Base-by-base conservation (phyloP, 2,113 vertebrate genomes). In the Xiphophorus couchianus region DNA sequence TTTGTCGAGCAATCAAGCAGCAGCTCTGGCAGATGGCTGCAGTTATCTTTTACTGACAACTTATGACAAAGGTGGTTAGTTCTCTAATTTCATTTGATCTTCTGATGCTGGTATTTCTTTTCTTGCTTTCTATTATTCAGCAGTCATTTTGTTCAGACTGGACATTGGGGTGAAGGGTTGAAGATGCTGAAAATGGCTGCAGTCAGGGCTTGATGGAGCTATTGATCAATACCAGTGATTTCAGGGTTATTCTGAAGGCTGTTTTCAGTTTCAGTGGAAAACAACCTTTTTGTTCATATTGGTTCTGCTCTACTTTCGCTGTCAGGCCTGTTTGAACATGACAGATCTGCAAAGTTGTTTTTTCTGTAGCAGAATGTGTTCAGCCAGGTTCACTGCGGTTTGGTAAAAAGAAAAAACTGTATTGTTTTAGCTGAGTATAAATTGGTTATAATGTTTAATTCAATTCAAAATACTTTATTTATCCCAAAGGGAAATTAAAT, bases 1-100 rank as follows among this genome's bases (percentile, higher is more conserved):
- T 91, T 90, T 89, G 85, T 73, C 27, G 66, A 83, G 75, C 81
- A 75, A 75, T 90, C 80, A 76, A 73, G 83, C 25, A 37, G 64
- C 29, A 37, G 64, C 29, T 66, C 78, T 72, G 80, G 81, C 83
- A 89, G 81, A 89, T 80, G 81, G 89, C 69, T 69, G 5, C 7
- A 71, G 78, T 86, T 71, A 68, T 85, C 78, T 75, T 80, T 48
- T 62, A 48, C 67, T 73, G 65, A 63, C 80, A 71, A 67, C 65
- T 62, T 42, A 77, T 64, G 78, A 84, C 68, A 69, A 66, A 66
- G 44, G 28, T 61, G 58, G 71, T 84, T 76, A 71, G 76, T 27
- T 54, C 29, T 74, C 28, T 33, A 54, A 54, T 58, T 68, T 81
- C 61, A 66, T 76, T 69, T 74, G 22, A n/a, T 72, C 27, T 76